Percentiles rank a stretch among this genome's conserved stretches.
Evolutionary conservation across 2,888 invertebrate genomes (phyloP).

Genomic region (Ramazzottius varieornatus): DNA sequence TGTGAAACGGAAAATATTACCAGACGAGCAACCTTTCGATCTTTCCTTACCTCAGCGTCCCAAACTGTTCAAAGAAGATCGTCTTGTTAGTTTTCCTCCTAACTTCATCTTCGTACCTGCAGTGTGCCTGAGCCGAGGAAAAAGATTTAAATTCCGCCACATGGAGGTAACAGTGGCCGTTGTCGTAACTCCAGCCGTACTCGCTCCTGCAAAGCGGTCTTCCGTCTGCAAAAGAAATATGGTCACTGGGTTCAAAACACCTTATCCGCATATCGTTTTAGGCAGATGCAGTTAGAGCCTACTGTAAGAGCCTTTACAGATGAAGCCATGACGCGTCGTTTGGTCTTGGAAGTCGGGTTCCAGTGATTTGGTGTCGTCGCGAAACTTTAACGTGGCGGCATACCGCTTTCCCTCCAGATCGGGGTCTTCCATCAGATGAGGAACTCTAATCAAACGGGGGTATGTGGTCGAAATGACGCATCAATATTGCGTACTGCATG

Average conservation of each 20-base stretch:
- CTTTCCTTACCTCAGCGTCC: no score
- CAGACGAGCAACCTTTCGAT: not conserved
- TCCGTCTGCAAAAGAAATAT: not conserved
- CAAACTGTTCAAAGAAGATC: no score
- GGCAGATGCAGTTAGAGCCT: not conserved
- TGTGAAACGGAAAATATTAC: not conserved
- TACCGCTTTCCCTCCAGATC: no score
- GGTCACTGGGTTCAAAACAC: no score
- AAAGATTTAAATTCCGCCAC: not conserved
- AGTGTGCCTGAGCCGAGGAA: not conserved
- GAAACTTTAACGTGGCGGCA: no score
- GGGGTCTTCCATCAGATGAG: no score
- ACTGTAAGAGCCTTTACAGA: not conserved
- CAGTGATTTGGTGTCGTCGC: not conserved
- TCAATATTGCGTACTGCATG: no score
- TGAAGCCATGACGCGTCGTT: not conserved
- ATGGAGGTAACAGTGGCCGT: not conserved
- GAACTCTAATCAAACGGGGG: no score
- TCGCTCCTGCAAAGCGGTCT: not conserved
- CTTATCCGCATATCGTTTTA: no score
- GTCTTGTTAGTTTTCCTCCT: no score
- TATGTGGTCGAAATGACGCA: no score
- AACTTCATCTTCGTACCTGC: no score
- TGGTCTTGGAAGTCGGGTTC: not conserved
- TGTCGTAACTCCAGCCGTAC: not conserved